A percentile compares a stretch with the other conserved stretches of the same genome.
Conservation (phyloP, 2,113 vertebrate genomes). For the Chloropsis cyanopogon region DNA sequence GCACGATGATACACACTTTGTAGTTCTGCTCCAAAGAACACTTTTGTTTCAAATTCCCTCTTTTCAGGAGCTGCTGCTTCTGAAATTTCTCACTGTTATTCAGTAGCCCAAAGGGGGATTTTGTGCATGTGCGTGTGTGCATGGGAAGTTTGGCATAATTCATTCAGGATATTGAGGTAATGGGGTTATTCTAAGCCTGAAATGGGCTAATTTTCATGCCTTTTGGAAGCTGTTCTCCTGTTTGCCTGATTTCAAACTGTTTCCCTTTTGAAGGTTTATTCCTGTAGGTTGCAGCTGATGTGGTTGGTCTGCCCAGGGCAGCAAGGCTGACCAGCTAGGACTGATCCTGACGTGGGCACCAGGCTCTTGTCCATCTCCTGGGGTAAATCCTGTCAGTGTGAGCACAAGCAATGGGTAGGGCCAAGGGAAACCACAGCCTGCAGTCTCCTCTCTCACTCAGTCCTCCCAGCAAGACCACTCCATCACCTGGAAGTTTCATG, state of each 20-base stretch:
- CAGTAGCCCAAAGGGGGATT: conserved; percentile 10
- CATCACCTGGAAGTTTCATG: not conserved
- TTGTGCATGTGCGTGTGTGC: not conserved
- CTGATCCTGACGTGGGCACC: not conserved
- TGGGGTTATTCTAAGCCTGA: conserved; percentile 48
- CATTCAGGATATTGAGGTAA: conserved; percentile 22
- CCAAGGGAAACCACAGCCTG: not conserved
- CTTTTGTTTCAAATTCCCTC: conserved; percentile 5
- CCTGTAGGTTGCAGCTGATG: not conserved
- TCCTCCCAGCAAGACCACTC: not conserved
- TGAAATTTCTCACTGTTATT: not conserved
- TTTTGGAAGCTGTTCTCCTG: not conserved
- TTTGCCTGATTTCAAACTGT: not conserved
- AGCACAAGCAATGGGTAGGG: not conserved
- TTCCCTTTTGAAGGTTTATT: not conserved
- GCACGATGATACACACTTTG: not conserved
- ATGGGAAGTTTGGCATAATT: not conserved
- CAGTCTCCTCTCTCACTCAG: rapidly evolving
- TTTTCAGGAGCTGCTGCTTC: conserved; percentile 7
- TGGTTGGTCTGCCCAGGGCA: not conserved
- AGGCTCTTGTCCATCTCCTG: not conserved
- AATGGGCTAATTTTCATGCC: conserved; percentile 7
- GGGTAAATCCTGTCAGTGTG: not conserved
- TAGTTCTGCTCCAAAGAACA: not conserved
- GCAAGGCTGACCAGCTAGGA: rapidly evolving